Evolutionary conservation across 2,797 vertebrate genomes (phyloP), one percentile per base, ranked within the genome.

Genomic region (Epinephelus coioides): DNA sequence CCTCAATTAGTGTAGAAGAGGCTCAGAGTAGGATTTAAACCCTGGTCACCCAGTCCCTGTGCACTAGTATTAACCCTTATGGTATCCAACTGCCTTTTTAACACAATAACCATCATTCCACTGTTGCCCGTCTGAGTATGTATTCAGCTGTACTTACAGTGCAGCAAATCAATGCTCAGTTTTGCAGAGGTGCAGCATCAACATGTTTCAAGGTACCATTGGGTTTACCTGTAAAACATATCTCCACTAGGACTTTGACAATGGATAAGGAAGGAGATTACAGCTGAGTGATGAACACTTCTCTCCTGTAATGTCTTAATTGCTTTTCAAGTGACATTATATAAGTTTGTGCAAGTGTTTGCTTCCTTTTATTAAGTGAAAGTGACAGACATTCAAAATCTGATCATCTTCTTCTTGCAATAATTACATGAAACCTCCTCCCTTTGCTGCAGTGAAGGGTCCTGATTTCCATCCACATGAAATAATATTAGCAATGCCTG

Each of bases 381-480:
- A 46, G n/a, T 54, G 50, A 57, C 25, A 60, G 25, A 40, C 25
- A 10, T 61, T 64, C 18, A 17, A 67, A 60, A 23, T 53, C 54
- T 23, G 3, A 9, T 40, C 6, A 43, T 56, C 18, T 44, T 40
- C 34, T 44, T 50, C 12, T 47, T 23, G 19, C 46, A 57, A 47
- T 54, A 38, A 59, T 70, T n/a, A 43, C 25, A 77, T 57, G 9
- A 54, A 59, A 30, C 56, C 46, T 27, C 15, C 9, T 62, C n/a
- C 46, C 56, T 38, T 44, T 0, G 13, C 59, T 27, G 54, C 47
- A 64, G 18, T 19, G 8, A 57, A 34, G 5, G 9, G 13, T 55
- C 21, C 19, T 23, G 55, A 66, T 55, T 61, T 56, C 19, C 18
- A 27, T 78, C 25, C 53, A 50, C 49, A 40, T 59, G 6, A 53